Conservation (phyloP, 2,797 vertebrate species). For the Sebastes oblongus region DNA sequence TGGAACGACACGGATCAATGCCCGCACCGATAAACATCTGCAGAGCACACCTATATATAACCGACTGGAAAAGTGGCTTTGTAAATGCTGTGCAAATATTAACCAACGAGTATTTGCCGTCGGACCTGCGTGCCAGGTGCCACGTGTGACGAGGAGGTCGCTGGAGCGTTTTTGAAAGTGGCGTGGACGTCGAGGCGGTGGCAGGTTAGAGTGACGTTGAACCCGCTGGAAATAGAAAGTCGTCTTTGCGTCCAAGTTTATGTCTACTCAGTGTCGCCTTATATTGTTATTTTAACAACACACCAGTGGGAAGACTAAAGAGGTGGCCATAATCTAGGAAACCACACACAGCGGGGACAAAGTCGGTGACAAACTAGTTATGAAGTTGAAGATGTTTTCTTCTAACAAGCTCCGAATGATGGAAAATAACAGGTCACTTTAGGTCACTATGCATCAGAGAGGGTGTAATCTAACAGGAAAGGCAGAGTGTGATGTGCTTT, state of each 20-base stretch:
- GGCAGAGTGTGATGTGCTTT: background rate
- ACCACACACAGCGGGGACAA: constrained; percentile 6
- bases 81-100: constrained; percentile 72
- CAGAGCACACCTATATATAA: constrained; percentile 48
- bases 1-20: constrained; percentile 75
- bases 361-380: background rate
- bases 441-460: background rate
- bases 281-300: constrained; percentile 10
- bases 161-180: constrained; percentile 48
- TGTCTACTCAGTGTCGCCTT: background rate
- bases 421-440: background rate
- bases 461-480: background rate
- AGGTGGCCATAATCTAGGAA: constrained; percentile 13
- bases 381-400: background rate
- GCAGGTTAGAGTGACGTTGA: background rate
- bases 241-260: constrained; percentile 23
- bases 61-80: constrained; percentile 64
- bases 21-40: constrained; percentile 69
- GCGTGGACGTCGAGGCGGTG: background rate
- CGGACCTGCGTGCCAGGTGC: constrained; percentile 58
- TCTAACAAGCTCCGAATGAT: background rate
- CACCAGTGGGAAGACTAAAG: background rate
- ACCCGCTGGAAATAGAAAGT: constrained; percentile 35
- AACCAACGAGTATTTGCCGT: constrained; percentile 66
- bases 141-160: constrained; percentile 45